These are phyloP conservation scores for Athene noctua DNA, from an alignment of 2,113 vertebrate genomes.

Conservation along the genomic window DNA sequence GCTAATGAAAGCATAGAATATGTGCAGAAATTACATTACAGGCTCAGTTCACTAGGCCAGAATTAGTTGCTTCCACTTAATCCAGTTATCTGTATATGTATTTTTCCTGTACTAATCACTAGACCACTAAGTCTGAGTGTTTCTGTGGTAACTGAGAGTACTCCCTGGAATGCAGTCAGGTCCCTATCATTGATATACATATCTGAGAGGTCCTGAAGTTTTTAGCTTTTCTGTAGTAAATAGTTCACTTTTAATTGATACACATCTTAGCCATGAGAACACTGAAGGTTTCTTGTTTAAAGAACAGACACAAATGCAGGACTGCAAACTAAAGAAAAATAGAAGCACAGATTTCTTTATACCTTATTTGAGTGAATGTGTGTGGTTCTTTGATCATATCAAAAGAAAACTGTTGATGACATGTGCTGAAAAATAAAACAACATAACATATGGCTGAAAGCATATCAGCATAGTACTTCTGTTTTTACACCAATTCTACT, in stretches of 20 bases:
- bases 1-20: background rate
- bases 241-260: conserved; percentile 33
- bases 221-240: background rate
- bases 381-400: conserved; percentile 52
- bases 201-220: background rate
- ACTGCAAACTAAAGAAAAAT: conserved; percentile 22
- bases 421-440: conserved; percentile 59
- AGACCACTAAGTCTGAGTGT: background rate
- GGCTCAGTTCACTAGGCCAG: background rate
- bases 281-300: background rate
- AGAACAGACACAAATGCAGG: background rate
- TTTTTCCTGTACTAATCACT: background rate
- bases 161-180: background rate
- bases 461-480: conserved; percentile 16
- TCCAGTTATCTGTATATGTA: background rate
- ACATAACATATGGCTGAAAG: conserved; percentile 58
- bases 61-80: background rate
- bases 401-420: conserved; percentile 63
- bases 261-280: background rate
- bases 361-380: conserved; percentile 54
- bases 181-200: background rate
- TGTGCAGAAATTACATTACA: background rate
- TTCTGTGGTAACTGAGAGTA: background rate
- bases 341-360: conserved; percentile 64
- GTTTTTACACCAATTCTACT: background rate